A percentile compares a stretch with the other conserved stretches of the same genome.
Evolutionary conservation across 2,113 vertebrate genomes (phyloP).

Genomic region (Microtus richardsoni): DNA sequence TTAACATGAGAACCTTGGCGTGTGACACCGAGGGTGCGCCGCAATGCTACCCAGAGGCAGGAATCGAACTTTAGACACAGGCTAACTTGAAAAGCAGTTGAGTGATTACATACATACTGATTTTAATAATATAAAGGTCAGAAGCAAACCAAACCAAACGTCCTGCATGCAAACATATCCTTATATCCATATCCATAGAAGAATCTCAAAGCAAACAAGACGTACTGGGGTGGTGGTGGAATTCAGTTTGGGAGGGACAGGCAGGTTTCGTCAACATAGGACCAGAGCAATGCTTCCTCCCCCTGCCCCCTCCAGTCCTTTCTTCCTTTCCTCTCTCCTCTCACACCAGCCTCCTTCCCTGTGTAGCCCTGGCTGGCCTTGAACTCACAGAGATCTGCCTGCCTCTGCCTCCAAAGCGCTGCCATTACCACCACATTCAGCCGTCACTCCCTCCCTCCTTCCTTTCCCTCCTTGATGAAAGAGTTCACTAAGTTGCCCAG

Average conservation of each 20-base stretch:
- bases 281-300: background rate
- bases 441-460: no score
- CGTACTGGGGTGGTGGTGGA: no score
- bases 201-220: background rate
- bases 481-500: background rate
- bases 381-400: background rate
- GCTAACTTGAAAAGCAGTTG: background rate
- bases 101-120: background rate
- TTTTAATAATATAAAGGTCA: slow-evolving; percentile 18
- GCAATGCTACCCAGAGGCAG: background rate
- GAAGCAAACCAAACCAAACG: background rate
- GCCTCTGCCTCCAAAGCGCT: background rate
- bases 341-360: background rate
- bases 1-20: background rate
- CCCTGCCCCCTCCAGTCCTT: background rate
- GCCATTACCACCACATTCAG: no score
- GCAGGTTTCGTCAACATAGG: background rate
- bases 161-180: background rate
- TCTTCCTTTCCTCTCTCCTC: background rate
- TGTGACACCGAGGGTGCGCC: background rate
- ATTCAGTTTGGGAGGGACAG: background rate
- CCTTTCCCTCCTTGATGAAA: background rate
- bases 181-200: background rate
- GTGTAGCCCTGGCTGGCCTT: background rate
- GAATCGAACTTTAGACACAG: background rate